A percentile compares a stretch with the other conserved stretches of the same genome.
phyloP scores from a whole-genome alignment of 1,140 invertebrate genomes.

The Leguminivora glycinivorella region DNA sequence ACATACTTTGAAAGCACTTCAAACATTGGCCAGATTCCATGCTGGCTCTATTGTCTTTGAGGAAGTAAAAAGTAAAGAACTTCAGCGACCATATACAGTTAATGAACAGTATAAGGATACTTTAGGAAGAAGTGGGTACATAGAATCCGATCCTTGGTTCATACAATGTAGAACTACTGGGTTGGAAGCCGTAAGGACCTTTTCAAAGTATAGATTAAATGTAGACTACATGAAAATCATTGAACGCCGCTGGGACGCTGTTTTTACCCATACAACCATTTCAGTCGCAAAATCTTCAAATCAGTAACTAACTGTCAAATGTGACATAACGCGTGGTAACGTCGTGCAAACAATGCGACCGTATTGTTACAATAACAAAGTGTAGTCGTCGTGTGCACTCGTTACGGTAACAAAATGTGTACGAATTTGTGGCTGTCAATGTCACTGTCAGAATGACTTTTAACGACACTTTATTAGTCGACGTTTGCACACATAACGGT shows the following conservation, averaged over 20 bases:
- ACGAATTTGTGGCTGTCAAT: no score
- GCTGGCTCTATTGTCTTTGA: slow-evolving; percentile 64
- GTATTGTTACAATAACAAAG: no score
- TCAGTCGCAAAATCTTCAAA: no score
- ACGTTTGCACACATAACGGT: no score
- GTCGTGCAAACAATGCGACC: no score
- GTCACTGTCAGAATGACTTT: no score
- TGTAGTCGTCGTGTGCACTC: no score
- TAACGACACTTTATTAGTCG: no score
- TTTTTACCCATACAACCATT: no score
- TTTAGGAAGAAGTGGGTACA: slow-evolving; percentile 54
- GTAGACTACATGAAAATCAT: slow-evolving; percentile 42
- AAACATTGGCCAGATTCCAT: slow-evolving; percentile 63
- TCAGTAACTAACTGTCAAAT: no score
- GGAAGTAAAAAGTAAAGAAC: slow-evolving; percentile 48
- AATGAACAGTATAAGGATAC: slow-evolving; percentile 50
- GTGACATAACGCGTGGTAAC: no score
- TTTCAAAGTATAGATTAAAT: slow-evolving; percentile 52
- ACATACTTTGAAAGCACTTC: slow-evolving; percentile 60
- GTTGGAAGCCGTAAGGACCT: slow-evolving; percentile 54
- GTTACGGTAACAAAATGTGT: no score
- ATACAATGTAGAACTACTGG: slow-evolving; percentile 58
- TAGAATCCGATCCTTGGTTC: slow-evolving; percentile 51
- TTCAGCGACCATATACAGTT: slow-evolving; percentile 45
- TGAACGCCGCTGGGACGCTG: slow-evolving; percentile 50